Evolutionary conservation across 2,797 vertebrate species (phyloP), one percentile per base, ranked within the genome.

Genomic region (Eulemur mongoz): DNA sequence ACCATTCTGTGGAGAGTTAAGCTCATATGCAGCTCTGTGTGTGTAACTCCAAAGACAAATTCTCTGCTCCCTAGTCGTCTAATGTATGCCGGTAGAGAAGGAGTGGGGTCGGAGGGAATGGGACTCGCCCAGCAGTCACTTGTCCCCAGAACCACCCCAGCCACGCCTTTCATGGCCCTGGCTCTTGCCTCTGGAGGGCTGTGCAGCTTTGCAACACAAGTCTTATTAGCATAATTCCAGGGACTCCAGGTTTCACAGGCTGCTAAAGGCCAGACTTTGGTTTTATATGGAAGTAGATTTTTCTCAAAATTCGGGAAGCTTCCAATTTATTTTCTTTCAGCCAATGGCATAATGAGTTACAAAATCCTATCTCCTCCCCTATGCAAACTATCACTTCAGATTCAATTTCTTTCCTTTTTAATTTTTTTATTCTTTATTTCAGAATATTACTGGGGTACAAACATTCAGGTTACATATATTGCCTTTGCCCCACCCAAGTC

Each of bases 191-290:
- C 48, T 14, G 4, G 11, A 13, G 22, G 5, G 9, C n/a, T 12
- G 63, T 8, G 5, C 14, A 65, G n/a, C 11, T 14, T 20, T 22
- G 43, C 0, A 59, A 25, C 7, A 5, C 0, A 0, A 17, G 10
- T 35, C 25, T 11, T 35, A 7, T 3, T 8, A 14, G 14, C 4
- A 15, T 1, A 40, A 30, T 4, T 23, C 30, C 32, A 20, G 32
- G 7, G 40, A 84, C 4, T 7, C 17, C 13, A 30, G 22, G 2
- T 3, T 54, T 72, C 30, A 5, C 61, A n/a, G 25, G 20, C 32
- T 52, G 13, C 32, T 38, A 75, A 40, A 40, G 30, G 45, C 9
- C 63, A 83, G 43, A 32, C n/a, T 85, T 75, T 43, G 23, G 17
- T 79, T 70, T 84, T 20, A 43, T 30, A 17, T 7, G 12, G 13